These are phyloP conservation scores for Lepas anatifera DNA, from an alignment of 2,888 invertebrate species.

Conservation along the genomic window DNA sequence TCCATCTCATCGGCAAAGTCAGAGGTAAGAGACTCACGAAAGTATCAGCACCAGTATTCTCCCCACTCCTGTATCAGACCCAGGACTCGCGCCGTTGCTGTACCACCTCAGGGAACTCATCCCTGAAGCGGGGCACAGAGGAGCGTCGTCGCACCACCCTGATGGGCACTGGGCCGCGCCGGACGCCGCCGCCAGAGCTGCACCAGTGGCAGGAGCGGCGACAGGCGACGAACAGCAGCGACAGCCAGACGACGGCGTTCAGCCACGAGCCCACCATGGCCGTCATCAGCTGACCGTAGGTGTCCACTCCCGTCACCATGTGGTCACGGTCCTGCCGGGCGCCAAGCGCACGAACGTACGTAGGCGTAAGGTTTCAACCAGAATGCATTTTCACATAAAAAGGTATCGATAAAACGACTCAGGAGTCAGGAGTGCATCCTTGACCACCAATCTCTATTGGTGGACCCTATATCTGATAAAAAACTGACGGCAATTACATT, in stretches of 20 bases:
- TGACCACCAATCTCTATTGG: no score
- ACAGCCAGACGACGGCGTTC: neutral
- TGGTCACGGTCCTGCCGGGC: conserved; percentile 2
- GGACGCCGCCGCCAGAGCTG: neutral
- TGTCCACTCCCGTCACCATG: neutral
- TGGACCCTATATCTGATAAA: no score
- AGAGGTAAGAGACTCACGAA: no score
- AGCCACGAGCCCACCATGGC: neutral
- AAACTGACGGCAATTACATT: no score
- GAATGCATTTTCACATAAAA: no score
- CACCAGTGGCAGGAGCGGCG: neutral
- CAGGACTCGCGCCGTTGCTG: neutral
- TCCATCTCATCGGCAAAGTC: no score
- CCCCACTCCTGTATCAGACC: neutral
- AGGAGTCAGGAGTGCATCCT: no score
- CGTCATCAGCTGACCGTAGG: conserved; percentile 5
- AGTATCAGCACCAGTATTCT: no score
- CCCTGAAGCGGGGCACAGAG: neutral
- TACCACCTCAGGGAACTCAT: neutral
- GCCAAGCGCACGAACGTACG: no score
- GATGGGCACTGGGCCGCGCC: neutral
- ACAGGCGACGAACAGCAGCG: neutral
- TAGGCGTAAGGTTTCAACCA: no score
- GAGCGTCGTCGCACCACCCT: neutral
- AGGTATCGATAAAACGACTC: no score